Percentiles rank a stretch among this genome's conserved stretches.
These are phyloP conservation scores for Netelia virgata DNA, from an alignment of 2,888 invertebrate species.

Conservation along the genomic window DNA sequence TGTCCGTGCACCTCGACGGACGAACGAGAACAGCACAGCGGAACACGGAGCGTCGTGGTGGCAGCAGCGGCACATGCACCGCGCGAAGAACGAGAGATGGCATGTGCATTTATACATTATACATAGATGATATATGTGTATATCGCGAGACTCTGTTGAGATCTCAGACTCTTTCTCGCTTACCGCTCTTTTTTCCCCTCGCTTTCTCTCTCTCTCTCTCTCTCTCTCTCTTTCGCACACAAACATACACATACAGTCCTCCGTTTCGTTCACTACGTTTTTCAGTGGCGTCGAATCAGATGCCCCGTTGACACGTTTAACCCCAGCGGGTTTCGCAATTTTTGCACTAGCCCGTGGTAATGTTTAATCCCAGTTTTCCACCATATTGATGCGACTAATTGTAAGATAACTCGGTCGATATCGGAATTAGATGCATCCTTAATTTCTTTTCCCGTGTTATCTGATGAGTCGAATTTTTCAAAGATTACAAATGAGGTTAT, in stretches of 20 bases:
- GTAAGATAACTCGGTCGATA: background rate
- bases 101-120: conserved; percentile 10
- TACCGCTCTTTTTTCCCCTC: conserved; percentile 11
- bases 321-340: conserved; percentile 65
- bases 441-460: no score
- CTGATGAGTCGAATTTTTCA: no score
- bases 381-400: background rate
- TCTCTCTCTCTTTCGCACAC: conserved; percentile 17
- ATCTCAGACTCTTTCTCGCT: conserved; percentile 51
- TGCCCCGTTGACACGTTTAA: conserved; percentile 80
- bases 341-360: conserved; percentile 26
- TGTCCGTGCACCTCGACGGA: conserved; percentile 67
- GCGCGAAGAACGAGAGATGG: conserved; percentile 32
- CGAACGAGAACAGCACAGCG: conserved; percentile 61
- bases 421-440: background rate
- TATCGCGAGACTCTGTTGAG: conserved; percentile 7
- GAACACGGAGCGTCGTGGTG: conserved; percentile 15
- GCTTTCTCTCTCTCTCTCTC: conserved; percentile 46
- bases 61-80: conserved; percentile 33
- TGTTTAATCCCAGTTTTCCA: conserved; percentile 21
- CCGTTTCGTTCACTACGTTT: conserved; percentile 49
- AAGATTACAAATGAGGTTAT: no score
- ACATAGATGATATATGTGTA: conserved; percentile 7
- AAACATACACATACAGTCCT: background rate
- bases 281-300: conserved; percentile 66